phyloP scores from a whole-genome alignment of 2,888 invertebrate species.

The Seira sanloemensis region DNA sequence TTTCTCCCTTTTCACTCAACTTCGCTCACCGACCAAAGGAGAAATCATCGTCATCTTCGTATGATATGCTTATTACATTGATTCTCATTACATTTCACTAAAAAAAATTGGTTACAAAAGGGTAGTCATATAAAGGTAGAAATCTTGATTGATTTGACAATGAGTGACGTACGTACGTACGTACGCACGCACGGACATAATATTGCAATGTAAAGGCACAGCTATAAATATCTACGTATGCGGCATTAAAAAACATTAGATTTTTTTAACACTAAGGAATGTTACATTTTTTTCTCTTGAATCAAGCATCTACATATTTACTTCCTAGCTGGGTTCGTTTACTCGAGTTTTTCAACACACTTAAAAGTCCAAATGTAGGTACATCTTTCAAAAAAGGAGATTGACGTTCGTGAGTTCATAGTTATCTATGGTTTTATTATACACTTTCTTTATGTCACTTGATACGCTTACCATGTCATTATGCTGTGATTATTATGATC shows the following conservation, averaged over 20 bases:
- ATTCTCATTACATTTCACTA: slow-evolving; percentile 23
- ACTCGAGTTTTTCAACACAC: no score
- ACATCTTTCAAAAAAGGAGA: no score
- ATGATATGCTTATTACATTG: slow-evolving; percentile 34
- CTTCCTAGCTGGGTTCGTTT: no score
- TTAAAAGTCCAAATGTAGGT: no score
- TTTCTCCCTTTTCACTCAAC: slow-evolving; percentile 21
- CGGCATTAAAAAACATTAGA: neutral
- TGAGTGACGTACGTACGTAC: slow-evolving; percentile 12
- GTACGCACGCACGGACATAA: neutral
- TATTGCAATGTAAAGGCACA: neutral
- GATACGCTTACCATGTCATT: no score
- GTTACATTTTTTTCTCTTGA: no score
- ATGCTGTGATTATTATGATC: no score
- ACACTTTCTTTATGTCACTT: no score
- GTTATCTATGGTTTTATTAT: no score
- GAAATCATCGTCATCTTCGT: neutral
- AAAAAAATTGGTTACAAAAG: slow-evolving; percentile 13
- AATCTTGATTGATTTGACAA: slow-evolving; percentile 15
- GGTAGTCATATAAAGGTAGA: slow-evolving; percentile 28
- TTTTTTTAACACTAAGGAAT: no score
- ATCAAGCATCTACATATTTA: no score
- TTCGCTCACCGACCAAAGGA: neutral
- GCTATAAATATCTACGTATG: neutral
- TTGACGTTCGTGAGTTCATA: no score